Percentiles rank a stretch among this genome's conserved stretches.
Evolutionary conservation across 1,140 invertebrate genomes (phyloP).

Genomic region (Pinna nobilis): DNA sequence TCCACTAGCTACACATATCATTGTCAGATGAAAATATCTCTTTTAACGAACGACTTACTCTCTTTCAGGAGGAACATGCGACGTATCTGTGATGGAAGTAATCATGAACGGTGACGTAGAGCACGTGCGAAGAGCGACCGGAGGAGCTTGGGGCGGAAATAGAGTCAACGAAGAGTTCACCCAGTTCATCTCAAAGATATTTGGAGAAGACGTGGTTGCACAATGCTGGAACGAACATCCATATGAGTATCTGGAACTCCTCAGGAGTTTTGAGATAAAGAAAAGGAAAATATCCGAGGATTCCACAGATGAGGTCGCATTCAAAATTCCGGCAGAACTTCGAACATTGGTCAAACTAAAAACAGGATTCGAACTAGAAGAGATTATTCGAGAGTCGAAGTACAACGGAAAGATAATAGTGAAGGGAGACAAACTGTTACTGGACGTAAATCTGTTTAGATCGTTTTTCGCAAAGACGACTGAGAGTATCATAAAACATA

Average conservation of each 20-base stretch:
- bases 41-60: too few species aligned
- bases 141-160: conserved; percentile 28
- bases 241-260: conserved; percentile 22
- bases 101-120: conserved; percentile 7
- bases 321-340: conserved; percentile 11
- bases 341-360: conserved; percentile 1
- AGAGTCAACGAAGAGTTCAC: conserved; percentile 25
- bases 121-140: conserved; percentile 19
- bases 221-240: conserved; percentile 8
- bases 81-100: conserved; percentile 27
- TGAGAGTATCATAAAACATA: conserved; percentile 3
- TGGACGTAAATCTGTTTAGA: conserved; percentile 10
- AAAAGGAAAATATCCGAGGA: conserved; percentile 12
- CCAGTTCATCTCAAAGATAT: conserved; percentile 3
- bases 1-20: too few species aligned
- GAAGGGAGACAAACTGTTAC: conserved; percentile 21
- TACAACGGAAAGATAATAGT: conserved; percentile 20
- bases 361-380: conserved; percentile 13
- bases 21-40: too few species aligned
- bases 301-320: background rate
- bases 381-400: background rate
- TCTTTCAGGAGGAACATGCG: conserved; percentile 36
- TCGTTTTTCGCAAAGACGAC: conserved; percentile 13
- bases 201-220: background rate
- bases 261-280: conserved; percentile 28